These are phyloP conservation scores for Nymphalis urticae DNA, from an alignment of 2,888 invertebrate species.

Conservation along the genomic window DNA sequence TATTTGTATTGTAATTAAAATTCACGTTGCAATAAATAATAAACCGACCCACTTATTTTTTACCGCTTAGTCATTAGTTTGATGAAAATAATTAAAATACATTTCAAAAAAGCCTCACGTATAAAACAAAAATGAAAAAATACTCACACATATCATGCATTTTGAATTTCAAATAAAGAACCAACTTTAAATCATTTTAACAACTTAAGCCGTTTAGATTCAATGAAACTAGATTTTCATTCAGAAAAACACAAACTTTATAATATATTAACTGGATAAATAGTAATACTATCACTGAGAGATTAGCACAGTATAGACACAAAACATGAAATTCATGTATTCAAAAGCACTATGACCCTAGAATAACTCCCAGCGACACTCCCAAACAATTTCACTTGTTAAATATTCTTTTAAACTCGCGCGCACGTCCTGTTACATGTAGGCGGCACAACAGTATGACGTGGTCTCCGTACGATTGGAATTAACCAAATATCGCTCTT, in stretches of 20 bases:
- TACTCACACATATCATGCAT: constrained; percentile 77
- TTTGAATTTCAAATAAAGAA: constrained; percentile 37
- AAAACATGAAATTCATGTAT: constrained; percentile 14
- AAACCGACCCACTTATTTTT: constrained; percentile 42
- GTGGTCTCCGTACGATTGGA: constrained; percentile 59
- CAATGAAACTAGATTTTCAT: neutral
- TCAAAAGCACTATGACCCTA: constrained; percentile 48
- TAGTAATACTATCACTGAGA: neutral
- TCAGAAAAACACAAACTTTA: neutral
- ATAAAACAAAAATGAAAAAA: constrained; percentile 23
- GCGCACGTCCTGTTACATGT: constrained; percentile 73
- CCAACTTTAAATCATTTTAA: constrained; percentile 30
- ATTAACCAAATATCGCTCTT: constrained; percentile 61
- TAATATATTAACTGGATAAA: neutral
- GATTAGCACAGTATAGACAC: neutral
- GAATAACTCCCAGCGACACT: constrained; percentile 54
- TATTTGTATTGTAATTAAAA: constrained; percentile 36
- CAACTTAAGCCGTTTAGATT: no score
- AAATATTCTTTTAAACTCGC: constrained; percentile 48
- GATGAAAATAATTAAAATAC: constrained; percentile 2
- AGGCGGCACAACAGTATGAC: constrained; percentile 76
- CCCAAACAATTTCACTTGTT: constrained; percentile 57
- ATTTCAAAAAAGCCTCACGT: constrained; percentile 19
- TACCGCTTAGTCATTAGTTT: constrained; percentile 40
- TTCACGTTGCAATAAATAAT: constrained; percentile 30